phyloP scores from a whole-genome alignment of 2,888 invertebrate species.

The Eulithis testata region DNA sequence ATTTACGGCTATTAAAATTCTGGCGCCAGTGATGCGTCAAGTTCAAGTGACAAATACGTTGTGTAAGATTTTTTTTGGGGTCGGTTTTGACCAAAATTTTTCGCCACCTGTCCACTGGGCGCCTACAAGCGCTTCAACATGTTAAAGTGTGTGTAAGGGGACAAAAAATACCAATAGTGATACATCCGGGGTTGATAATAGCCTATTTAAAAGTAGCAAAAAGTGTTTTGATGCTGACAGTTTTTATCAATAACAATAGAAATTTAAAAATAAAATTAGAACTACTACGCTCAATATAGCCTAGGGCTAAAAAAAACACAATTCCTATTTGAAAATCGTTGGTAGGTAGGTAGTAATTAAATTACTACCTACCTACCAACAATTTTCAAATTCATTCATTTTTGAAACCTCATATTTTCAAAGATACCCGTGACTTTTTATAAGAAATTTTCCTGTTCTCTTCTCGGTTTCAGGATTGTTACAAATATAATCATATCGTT shows the following conservation, averaged over 20 bases:
- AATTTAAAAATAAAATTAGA: neutral
- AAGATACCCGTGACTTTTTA: no score
- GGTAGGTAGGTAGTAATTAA: no score
- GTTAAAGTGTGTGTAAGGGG: slow-evolving; percentile 6
- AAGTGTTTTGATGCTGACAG: neutral
- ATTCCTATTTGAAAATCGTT: no score
- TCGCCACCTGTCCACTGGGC: slow-evolving; percentile 24
- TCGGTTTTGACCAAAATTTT: slow-evolving; percentile 1
- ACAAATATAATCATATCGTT: neutral
- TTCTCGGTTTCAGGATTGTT: no score
- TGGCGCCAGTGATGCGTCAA: slow-evolving; percentile 30
- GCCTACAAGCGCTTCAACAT: neutral
- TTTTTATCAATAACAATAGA: neutral
- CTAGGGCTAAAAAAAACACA: no score
- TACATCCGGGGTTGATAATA: neutral
- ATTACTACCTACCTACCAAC: no score
- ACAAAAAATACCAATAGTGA: neutral
- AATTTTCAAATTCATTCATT: no score
- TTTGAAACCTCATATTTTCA: no score
- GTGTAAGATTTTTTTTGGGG: slow-evolving; percentile 12
- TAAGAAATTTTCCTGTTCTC: no score
- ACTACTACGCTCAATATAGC: neutral
- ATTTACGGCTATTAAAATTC: slow-evolving; percentile 21
- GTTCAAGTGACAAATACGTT: slow-evolving; percentile 10
- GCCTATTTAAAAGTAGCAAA: neutral